Percentiles rank a stretch among this genome's conserved stretches.
These are phyloP conservation scores for Siderastrea siderea DNA, from an alignment of 92 coral and sea anemone species.

Conservation along the genomic window DNA sequence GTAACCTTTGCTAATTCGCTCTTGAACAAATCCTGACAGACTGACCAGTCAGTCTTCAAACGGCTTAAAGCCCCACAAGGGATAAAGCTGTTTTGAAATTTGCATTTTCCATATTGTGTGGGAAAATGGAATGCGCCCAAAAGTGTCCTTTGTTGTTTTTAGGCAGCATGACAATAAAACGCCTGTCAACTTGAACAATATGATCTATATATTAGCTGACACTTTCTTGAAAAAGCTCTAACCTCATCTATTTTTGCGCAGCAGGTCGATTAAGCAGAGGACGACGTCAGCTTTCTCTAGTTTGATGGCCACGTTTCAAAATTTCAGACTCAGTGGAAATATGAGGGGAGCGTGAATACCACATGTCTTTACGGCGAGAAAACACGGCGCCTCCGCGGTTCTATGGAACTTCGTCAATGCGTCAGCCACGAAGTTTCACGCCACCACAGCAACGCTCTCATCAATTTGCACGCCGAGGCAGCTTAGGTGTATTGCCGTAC, in stretches of 20 bases:
- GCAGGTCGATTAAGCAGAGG: not conserved
- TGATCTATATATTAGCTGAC: conserved; percentile 68
- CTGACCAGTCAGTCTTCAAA: conserved; percentile 3
- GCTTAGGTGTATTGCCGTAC: conserved; percentile 19
- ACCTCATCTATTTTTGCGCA: conserved; percentile 46
- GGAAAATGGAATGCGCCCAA: conserved; percentile 49
- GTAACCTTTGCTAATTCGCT: not conserved
- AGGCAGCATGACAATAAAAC: conserved; percentile 46
- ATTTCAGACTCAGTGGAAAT: not conserved
- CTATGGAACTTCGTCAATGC: conserved; percentile 31
- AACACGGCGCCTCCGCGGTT: conserved; percentile 13
- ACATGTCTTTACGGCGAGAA: conserved; percentile 31
- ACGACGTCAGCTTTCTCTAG: not conserved
- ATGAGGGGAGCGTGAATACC: not conserved
- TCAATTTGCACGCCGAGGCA: conserved; percentile 19
- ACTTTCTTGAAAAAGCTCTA: conserved; percentile 38
- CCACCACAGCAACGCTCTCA: conserved; percentile 33
- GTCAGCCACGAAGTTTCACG: conserved; percentile 31
- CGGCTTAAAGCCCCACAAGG: conserved; percentile 2
- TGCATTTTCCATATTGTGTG: conserved; percentile 57
- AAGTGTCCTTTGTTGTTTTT: conserved; percentile 64
- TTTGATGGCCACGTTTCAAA: not conserved
- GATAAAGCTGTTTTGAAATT: conserved; percentile 45
- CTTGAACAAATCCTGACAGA: not conserved
- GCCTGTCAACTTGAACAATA: conserved; percentile 71